Percentiles rank a stretch among this genome's conserved stretches.
Evolutionary conservation across 30 jellyfish, hydroid and myxozoan genomes (phyloP).

Genomic region (Aurelia sp.): DNA sequence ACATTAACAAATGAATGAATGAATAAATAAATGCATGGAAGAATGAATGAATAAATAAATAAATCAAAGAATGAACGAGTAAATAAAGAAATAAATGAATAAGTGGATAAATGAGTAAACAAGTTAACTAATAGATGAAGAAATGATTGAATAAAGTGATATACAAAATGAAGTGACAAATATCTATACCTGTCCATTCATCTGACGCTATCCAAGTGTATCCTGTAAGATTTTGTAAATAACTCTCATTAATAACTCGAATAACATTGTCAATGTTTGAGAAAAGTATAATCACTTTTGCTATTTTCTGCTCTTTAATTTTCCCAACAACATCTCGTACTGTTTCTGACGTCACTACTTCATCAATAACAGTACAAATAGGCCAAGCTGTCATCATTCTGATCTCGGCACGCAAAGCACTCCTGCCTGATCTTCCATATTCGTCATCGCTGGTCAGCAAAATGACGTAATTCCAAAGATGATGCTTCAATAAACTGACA

Average conservation of each 20-base stretch:
- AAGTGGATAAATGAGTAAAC: too few relatives aligned
- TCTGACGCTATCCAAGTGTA: slow-evolving; percentile 79
- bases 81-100: too few relatives aligned
- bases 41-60: too few relatives aligned
- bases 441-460: slow-evolving; percentile 85
- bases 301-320: slow-evolving; percentile 22
- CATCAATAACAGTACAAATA: slow-evolving; percentile 83
- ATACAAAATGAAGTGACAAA: too few relatives aligned
- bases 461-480: slow-evolving; percentile 75
- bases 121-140: too few relatives aligned
- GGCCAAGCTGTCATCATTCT: not conserved
- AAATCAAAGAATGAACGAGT: too few relatives aligned
- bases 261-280: slow-evolving; percentile 20
- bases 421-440: slow-evolving; percentile 90
- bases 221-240: slow-evolving; percentile 23
- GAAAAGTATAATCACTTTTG: slow-evolving; percentile 58
- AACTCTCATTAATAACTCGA: slow-evolving; percentile 29
- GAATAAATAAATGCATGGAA: too few relatives aligned
- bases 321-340: slow-evolving; percentile 24
- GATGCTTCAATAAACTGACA: slow-evolving; percentile 44
- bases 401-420: slow-evolving; percentile 55
- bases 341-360: slow-evolving; percentile 27
- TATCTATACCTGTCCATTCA: slow-evolving; percentile 52
- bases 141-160: too few relatives aligned
- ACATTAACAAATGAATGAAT: too few relatives aligned